A percentile compares a stretch with the other conserved stretches of the same genome.
phyloP scores from a whole-genome alignment of 1,140 invertebrate species.

The Arctopsyche grandis region DNA sequence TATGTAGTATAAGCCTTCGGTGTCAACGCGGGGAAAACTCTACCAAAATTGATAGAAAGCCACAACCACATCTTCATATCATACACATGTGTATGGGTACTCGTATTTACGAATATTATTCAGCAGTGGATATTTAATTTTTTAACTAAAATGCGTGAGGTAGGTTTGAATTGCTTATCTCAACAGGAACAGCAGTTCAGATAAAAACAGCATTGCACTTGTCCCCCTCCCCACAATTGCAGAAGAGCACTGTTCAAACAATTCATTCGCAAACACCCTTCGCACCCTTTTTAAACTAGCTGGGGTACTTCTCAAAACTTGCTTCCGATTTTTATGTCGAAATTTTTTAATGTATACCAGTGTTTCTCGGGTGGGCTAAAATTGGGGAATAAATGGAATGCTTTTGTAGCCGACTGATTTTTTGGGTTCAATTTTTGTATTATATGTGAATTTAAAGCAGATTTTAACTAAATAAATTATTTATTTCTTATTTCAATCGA shows the following conservation, averaged over 20 bases:
- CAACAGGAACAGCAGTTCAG: neutral
- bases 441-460: too few species aligned
- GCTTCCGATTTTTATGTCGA: neutral
- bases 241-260: slow-evolving; percentile 43
- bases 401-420: too few species aligned
- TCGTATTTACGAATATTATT: neutral
- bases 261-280: slow-evolving; percentile 40
- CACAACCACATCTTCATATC: neutral
- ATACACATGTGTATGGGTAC: neutral
- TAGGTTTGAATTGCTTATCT: neutral
- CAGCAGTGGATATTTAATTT: too few species aligned
- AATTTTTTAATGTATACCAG: too few species aligned
- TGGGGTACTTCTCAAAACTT: neutral
- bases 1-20: neutral
- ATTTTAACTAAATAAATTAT: too few species aligned
- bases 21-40: neutral
- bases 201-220: slow-evolving; percentile 15
- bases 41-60: neutral
- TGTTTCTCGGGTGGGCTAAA: too few species aligned
- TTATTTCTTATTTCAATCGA: too few species aligned
- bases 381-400: too few species aligned
- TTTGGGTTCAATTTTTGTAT: neutral
- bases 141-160: too few species aligned
- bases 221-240: slow-evolving; percentile 30
- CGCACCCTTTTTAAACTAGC: slow-evolving; percentile 27